Conservation (phyloP, 2,888 invertebrate species). For the Hirtodrosophila confusa region DNA sequence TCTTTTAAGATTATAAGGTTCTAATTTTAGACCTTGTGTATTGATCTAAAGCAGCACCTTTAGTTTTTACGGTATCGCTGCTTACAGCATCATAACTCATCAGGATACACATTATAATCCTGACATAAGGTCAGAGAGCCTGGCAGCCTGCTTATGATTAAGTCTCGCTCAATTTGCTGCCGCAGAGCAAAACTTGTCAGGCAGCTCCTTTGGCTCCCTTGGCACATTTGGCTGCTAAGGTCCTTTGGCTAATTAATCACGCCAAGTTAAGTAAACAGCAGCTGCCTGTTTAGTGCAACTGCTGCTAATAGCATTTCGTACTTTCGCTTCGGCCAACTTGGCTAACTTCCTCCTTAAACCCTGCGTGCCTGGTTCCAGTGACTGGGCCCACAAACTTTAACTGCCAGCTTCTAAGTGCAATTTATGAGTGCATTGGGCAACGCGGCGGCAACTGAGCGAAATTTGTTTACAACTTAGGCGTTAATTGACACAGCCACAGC, state of each 20-base stretch:
- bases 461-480: constrained; percentile 79
- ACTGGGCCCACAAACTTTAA: constrained; percentile 53
- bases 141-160: constrained; percentile 23
- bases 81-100: constrained; percentile 45
- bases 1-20: too few relatives aligned
- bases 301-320: constrained; percentile 67
- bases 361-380: neutral
- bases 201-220: constrained; percentile 12
- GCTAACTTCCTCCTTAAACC: constrained; percentile 26
- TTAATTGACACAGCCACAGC: constrained; percentile 69
- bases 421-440: constrained; percentile 72
- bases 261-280: constrained; percentile 59
- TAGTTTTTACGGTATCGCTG: neutral
- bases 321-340: constrained; percentile 44
- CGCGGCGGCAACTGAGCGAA: constrained; percentile 63
- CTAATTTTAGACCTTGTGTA: too few relatives aligned
- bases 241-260: constrained; percentile 67
- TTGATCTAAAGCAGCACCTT: too few relatives aligned
- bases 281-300: constrained; percentile 64
- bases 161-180: constrained; percentile 39
- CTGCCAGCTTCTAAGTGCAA: constrained; percentile 69
- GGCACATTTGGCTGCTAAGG: constrained; percentile 10
- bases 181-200: constrained; percentile 24
- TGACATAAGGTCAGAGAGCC: constrained; percentile 13
- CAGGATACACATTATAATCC: constrained; percentile 20